These are phyloP conservation scores for Rhagonycha lutea DNA, from an alignment of 2,888 invertebrate genomes.

Conservation along the genomic window DNA sequence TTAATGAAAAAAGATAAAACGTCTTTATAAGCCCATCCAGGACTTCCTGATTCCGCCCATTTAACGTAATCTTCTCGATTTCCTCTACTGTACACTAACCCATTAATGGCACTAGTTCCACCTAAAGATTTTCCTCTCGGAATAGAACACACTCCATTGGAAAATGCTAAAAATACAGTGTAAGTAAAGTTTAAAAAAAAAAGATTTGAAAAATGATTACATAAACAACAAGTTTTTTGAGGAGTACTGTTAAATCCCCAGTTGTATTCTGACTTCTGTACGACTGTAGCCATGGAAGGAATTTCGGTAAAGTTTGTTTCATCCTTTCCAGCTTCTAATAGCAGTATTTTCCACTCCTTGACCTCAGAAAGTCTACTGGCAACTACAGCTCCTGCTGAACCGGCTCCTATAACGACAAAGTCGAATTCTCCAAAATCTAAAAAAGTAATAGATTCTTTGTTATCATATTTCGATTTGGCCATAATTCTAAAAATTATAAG, in stretches of 20 bases:
- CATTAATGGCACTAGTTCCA: constrained; percentile 80
- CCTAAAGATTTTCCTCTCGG: constrained; percentile 65
- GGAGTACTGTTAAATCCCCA: constrained; percentile 26
- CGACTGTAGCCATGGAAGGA: constrained; percentile 18
- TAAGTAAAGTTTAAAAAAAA: neutral
- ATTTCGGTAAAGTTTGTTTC: constrained; percentile 26
- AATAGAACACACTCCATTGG: constrained; percentile 61
- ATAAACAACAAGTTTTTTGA: constrained; percentile 18
- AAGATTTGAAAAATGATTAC: constrained; percentile 7
- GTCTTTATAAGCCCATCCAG: constrained; percentile 42
- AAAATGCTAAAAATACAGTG: neutral
- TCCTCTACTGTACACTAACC: constrained; percentile 85
- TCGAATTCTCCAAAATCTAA: constrained; percentile 23
- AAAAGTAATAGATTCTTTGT: neutral
- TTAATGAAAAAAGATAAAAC: constrained; percentile 4
- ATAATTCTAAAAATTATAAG: too few relatives aligned
- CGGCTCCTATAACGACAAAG: constrained; percentile 23
- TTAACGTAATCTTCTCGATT: constrained; percentile 79
- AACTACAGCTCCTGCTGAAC: constrained; percentile 23
- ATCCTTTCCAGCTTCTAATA: constrained; percentile 29
- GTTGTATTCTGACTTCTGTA: constrained; percentile 10
- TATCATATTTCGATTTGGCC: too few relatives aligned
- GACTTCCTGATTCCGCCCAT: constrained; percentile 78
- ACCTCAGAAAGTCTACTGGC: constrained; percentile 24
- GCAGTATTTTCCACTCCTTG: constrained; percentile 12